Evolutionary conservation across 2,888 invertebrate genomes (phyloP), one percentile per base, ranked within the genome.

Genomic region (Corbicula japonica): DNA sequence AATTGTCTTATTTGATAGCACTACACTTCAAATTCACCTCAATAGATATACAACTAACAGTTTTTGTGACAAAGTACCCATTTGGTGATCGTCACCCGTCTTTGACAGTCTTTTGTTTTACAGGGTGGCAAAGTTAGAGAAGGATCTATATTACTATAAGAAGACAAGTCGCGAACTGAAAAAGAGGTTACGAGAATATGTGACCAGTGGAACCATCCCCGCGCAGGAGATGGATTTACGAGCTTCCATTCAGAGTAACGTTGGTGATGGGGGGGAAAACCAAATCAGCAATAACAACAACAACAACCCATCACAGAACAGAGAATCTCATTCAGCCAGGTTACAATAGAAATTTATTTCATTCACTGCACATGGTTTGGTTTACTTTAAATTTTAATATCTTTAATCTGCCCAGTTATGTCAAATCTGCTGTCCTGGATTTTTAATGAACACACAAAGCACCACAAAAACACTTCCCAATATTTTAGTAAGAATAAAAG

Each of bases 81-180:
- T n/a, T n/a, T n/a, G n/a, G n/a, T n/a, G n/a, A n/a, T n/a, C n/a
- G n/a, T n/a, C n/a, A n/a, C n/a, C n/a, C n/a, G n/a, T n/a, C n/a
- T n/a, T n/a, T n/a, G n/a, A n/a, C n/a, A n/a, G 41, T 38, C 12
- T 10, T 10, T 54, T 23, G 34, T 34, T 30, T 79, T 86, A 18
- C 83, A 92, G 92, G 80, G 80, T 91, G 18, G 86, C 89, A 32
- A 88, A 91, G 66, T 77, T 93, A 71, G 92, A 93, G 73, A 92
- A 92, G 81, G 93, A 93, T 32, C 77, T 93, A 70, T 92, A 91
- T 76, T 93, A 92, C 77, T 93, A 93, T 86, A 93, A 92, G 88
- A 93, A 92, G 76, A 93, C 92, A 8, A 91, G 92, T 74, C 83
- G 93, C 46, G 93, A 93, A 52, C 71, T 92, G 70, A 93, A 92